A percentile compares a stretch with the other conserved stretches of the same genome.
Evolutionary conservation across 1,140 invertebrate species (phyloP).

Genomic region (Platorchestia sp.): DNA sequence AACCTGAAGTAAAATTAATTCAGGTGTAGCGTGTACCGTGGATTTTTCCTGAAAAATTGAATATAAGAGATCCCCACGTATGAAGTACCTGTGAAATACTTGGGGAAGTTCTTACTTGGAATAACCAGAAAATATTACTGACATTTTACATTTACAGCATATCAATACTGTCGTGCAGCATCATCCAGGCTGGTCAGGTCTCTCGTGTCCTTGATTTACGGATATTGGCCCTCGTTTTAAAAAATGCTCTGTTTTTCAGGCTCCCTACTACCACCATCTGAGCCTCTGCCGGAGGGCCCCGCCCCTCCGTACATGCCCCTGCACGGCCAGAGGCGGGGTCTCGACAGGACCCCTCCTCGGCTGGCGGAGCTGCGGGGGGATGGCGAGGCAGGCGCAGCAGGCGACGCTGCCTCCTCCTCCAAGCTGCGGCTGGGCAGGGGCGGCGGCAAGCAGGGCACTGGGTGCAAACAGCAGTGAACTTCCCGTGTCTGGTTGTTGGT

Average conservation of each 20-base stretch:
- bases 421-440: constrained; percentile 21
- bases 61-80: no score
- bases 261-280: background rate
- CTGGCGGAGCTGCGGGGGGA: background rate
- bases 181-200: background rate
- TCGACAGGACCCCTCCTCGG: background rate
- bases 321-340: constrained; percentile 24
- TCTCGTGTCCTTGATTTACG: background rate
- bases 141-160: no score
- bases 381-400: background rate
- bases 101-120: no score
- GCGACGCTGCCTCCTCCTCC: background rate
- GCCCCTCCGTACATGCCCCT: constrained; percentile 58
- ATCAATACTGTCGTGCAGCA: no score
- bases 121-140: no score
- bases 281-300: background rate
- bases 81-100: no score
- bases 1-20: no score
- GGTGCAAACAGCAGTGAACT: constrained; percentile 40
- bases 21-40: no score
- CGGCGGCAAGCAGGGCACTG: background rate
- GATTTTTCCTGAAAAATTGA: no score
- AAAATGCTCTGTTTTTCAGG: background rate
- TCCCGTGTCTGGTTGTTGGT: background rate
- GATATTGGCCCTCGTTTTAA: background rate